Evolutionary conservation across 2,797 vertebrate species (phyloP).

Genomic region (Paedocypris micromegethes): DNA sequence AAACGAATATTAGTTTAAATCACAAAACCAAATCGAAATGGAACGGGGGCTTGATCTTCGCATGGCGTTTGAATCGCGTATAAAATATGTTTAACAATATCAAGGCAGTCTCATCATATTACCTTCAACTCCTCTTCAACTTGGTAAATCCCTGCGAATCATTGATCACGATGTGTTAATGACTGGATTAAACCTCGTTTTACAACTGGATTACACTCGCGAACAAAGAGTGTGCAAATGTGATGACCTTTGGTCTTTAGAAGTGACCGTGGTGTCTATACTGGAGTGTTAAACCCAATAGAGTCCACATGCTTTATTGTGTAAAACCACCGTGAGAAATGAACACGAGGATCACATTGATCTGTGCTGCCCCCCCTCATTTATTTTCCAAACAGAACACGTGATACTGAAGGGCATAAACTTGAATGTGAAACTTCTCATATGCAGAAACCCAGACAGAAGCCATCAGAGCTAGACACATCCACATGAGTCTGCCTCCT

Average conservation of each 20-base stretch:
- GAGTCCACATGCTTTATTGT: too few relatives aligned
- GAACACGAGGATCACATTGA: too few relatives aligned
- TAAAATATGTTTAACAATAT: too few relatives aligned
- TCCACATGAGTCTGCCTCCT: conserved; percentile 48
- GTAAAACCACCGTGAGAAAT: too few relatives aligned
- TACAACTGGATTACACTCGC: conserved; percentile 53
- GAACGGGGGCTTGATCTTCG: too few relatives aligned
- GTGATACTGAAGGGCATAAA: not conserved
- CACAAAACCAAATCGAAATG: too few relatives aligned
- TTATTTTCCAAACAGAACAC: too few relatives aligned
- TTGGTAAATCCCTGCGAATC: conserved; percentile 22
- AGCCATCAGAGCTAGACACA: conserved; percentile 48
- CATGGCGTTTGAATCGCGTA: too few relatives aligned
- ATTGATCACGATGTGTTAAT: conserved; percentile 52
- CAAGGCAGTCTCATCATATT: not conserved
- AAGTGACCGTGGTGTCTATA: conserved; percentile 24
- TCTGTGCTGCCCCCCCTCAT: too few relatives aligned
- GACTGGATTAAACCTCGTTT: conserved; percentile 52
- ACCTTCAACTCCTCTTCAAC: not conserved
- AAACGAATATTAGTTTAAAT: too few relatives aligned
- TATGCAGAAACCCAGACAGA: conserved; percentile 26
- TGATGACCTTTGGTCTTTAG: conserved; percentile 54
- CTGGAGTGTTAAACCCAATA: not conserved
- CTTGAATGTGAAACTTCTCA: not conserved
- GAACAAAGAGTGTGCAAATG: conserved; percentile 52